phyloP scores from a whole-genome alignment of 2,113 vertebrate species.

The Maylandia zebra region DNA sequence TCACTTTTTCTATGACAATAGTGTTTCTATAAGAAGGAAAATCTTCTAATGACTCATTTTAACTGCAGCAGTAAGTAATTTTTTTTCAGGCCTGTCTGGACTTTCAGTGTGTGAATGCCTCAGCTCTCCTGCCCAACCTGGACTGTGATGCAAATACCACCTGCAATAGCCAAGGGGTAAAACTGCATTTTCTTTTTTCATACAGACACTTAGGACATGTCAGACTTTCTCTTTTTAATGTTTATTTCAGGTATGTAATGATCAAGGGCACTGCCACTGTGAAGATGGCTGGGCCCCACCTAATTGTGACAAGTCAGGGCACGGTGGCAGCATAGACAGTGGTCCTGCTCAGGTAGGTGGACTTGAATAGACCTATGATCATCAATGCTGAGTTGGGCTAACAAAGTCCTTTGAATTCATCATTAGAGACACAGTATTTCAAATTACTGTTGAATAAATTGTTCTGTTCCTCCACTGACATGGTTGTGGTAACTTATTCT shows the following conservation, averaged over 20 bases:
- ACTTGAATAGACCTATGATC: not conserved
- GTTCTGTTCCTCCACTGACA: not conserved
- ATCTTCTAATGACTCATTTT: constrained; percentile 1
- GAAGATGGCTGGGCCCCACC: constrained; percentile 72
- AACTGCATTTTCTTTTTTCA: not conserved
- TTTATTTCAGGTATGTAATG: constrained; percentile 72
- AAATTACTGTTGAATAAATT: constrained; percentile 14
- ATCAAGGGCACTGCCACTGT: constrained; percentile 75
- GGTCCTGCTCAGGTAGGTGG: constrained; percentile 76
- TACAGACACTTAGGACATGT: not conserved
- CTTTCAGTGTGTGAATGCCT: constrained; percentile 74
- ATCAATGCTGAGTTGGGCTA: not conserved
- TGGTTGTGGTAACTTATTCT: not conserved
- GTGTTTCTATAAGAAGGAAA: not conserved
- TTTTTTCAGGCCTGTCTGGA: constrained; percentile 70
- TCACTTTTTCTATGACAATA: not conserved
- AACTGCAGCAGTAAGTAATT: not conserved
- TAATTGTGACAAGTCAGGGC: constrained; percentile 50
- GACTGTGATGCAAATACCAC: constrained; percentile 66
- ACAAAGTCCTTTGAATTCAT: not conserved
- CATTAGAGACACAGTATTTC: not conserved
- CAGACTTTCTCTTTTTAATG: not conserved
- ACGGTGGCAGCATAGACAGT: constrained; percentile 79
- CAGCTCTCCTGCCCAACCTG: constrained; percentile 62
- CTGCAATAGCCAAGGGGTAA: constrained; percentile 75